A percentile compares a stretch with the other conserved stretches of the same genome.
These are phyloP conservation scores for Margaritifera margaritifera DNA, from an alignment of 2,888 invertebrate species.

Conservation along the genomic window DNA sequence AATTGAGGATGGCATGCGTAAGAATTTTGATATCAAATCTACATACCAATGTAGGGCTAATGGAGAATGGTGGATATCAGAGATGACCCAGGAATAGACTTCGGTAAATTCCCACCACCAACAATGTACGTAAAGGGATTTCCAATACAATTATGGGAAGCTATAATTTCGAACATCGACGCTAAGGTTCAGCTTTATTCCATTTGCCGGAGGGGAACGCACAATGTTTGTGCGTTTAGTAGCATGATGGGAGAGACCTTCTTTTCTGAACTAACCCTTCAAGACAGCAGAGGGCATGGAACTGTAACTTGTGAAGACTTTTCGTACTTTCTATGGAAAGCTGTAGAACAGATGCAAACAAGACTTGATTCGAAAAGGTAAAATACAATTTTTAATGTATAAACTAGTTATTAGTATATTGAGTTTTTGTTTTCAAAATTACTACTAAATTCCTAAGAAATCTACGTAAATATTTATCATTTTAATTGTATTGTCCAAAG, in stretches of 20 bases:
- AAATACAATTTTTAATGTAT: no score
- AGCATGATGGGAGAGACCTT: slow-evolving; percentile 26
- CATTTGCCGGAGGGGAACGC: slow-evolving; percentile 9
- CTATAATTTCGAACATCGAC: slow-evolving; percentile 20
- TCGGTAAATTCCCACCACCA: slow-evolving; percentile 15
- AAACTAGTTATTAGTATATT: no score
- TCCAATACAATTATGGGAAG: slow-evolving; percentile 31
- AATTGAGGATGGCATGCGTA: slow-evolving; percentile 1
- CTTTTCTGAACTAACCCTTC: slow-evolving; percentile 25
- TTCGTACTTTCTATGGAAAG: slow-evolving; percentile 15
- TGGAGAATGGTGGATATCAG: slow-evolving; percentile 29
- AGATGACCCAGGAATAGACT: slow-evolving; percentile 20
- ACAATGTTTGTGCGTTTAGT: slow-evolving; percentile 25
- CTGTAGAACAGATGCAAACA: slow-evolving; percentile 24
- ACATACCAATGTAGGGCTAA: slow-evolving; percentile 29
- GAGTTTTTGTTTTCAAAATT: no score
- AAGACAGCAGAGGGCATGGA: slow-evolving; percentile 32
- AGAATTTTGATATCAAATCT: slow-evolving; percentile 16
- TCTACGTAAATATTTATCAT: no score
- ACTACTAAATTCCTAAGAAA: no score
- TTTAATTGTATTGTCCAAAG: no score
- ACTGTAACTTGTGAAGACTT: slow-evolving; percentile 29
- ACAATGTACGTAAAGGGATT: slow-evolving; percentile 17
- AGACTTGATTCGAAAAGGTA: slow-evolving; percentile 29
- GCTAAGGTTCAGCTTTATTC: slow-evolving; percentile 18